Percentiles rank a stretch among this genome's conserved stretches.
These are phyloP conservation scores for Ectemnius cavifrons DNA, from an alignment of 2,888 invertebrate species.

Conservation along the genomic window DNA sequence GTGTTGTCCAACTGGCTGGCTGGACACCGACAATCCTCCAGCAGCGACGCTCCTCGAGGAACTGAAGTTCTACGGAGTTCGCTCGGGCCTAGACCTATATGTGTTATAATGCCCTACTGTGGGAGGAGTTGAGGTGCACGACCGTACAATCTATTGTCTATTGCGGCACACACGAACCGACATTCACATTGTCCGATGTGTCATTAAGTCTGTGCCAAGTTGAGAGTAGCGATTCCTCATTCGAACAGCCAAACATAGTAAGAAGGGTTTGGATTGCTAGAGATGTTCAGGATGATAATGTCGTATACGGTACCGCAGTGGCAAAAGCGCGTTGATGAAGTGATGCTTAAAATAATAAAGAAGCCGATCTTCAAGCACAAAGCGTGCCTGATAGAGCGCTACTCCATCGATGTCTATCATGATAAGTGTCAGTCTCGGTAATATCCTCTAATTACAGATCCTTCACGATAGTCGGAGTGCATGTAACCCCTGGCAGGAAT, in stretches of 20 bases:
- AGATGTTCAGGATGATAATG: too few relatives aligned
- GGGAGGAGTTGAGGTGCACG: slow-evolving; percentile 49
- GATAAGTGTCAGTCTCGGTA: slow-evolving; percentile 43
- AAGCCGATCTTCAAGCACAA: background rate
- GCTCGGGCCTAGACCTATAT: slow-evolving; percentile 8
- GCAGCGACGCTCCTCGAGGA: slow-evolving; percentile 10
- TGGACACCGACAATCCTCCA: background rate
- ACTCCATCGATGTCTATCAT: slow-evolving; percentile 25
- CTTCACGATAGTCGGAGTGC: slow-evolving; percentile 42
- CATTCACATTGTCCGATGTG: slow-evolving; percentile 49
- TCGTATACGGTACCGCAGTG: background rate
- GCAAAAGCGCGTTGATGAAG: slow-evolving; percentile 1
- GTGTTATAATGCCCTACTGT: slow-evolving; percentile 33
- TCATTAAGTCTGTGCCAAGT: slow-evolving; percentile 40
- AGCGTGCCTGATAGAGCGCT: slow-evolving; percentile 8
- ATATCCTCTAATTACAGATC: slow-evolving; percentile 53
- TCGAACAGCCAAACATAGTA: too few relatives aligned
- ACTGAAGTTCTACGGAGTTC: slow-evolving; percentile 29
- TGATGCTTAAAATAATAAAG: background rate
- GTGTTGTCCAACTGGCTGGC: background rate
- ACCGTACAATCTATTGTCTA: slow-evolving; percentile 30
- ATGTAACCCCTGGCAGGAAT: slow-evolving; percentile 44
- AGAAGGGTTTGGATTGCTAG: too few relatives aligned
- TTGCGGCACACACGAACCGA: slow-evolving; percentile 29
- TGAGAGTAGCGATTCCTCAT: slow-evolving; percentile 36